Conservation (phyloP, 1,140 invertebrate species). For the Lepidotrigona ventralis region DNA sequence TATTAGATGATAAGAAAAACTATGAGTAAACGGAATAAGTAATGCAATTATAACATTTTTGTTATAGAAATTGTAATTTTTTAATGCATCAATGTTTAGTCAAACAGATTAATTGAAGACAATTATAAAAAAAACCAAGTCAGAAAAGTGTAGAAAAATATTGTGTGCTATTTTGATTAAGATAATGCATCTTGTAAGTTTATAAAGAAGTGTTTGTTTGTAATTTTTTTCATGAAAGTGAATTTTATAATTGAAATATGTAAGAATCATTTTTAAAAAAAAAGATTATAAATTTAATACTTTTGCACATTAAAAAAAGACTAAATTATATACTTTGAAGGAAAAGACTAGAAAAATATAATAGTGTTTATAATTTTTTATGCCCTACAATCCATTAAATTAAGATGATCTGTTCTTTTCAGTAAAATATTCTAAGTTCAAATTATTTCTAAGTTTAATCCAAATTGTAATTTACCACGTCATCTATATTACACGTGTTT, state of each 20-base stretch:
- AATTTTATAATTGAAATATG: constrained; percentile 9
- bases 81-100: constrained; percentile 20
- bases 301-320: constrained; percentile 15
- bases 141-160: neutral
- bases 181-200: constrained; percentile 2
- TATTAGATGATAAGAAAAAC: constrained; percentile 47
- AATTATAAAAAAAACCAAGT: constrained; percentile 11
- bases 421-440: constrained; percentile 6
- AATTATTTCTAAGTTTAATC: constrained; percentile 2
- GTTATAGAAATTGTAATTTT: constrained; percentile 47
- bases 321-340: neutral
- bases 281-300: constrained; percentile 14
- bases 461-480: constrained; percentile 16
- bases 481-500: constrained; percentile 8
- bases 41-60: constrained; percentile 31
- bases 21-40: constrained; percentile 34
- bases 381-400: neutral
- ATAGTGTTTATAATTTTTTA: constrained; percentile 12
- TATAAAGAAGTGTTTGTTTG: constrained; percentile 2
- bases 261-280: constrained; percentile 5
- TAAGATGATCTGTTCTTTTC: constrained; percentile 2
- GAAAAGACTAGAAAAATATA: neutral
- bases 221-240: constrained; percentile 23
- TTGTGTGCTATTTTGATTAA: constrained; percentile 17
- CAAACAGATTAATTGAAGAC: constrained; percentile 10